Conservation (phyloP, 2,797 vertebrate genomes). For the Chrosomus eos region DNA sequence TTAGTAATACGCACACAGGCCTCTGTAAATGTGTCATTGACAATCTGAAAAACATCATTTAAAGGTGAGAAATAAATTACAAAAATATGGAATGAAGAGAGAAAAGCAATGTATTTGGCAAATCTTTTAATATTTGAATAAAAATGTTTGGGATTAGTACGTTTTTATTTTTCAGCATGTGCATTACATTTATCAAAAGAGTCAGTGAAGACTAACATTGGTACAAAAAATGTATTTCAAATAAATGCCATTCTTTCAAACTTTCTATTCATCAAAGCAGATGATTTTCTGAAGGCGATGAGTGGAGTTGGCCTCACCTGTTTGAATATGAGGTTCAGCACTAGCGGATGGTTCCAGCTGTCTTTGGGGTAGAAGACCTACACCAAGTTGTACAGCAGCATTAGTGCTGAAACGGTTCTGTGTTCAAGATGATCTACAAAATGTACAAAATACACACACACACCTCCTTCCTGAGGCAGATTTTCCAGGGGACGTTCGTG, state of each 20-base stretch:
- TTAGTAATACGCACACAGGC: constrained; percentile 90
- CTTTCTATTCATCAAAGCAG: background rate
- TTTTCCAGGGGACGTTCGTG: constrained; percentile 90
- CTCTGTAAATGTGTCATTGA: constrained; percentile 89
- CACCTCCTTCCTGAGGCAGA: constrained; percentile 96
- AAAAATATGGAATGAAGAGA: background rate
- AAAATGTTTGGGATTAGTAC: background rate
- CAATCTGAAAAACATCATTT: constrained; percentile 79
- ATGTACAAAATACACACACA: background rate
- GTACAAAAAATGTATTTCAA: background rate
- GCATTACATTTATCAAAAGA: background rate
- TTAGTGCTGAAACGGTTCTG: background rate
- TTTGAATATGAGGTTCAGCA: constrained; percentile 93
- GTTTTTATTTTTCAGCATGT: background rate
- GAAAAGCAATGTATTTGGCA: background rate
- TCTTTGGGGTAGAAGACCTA: constrained; percentile 98
- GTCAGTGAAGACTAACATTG: background rate
- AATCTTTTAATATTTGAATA: background rate
- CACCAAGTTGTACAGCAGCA: constrained; percentile 27
- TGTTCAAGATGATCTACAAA: background rate
- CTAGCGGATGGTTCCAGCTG: constrained; percentile 86
- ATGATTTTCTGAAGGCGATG: background rate
- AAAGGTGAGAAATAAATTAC: constrained; percentile 5
- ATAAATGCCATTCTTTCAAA: background rate
- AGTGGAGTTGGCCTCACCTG: constrained; percentile 79